Evolutionary conservation across 1,140 invertebrate species (phyloP).

Genomic region (Tetramorium simillimum): DNA sequence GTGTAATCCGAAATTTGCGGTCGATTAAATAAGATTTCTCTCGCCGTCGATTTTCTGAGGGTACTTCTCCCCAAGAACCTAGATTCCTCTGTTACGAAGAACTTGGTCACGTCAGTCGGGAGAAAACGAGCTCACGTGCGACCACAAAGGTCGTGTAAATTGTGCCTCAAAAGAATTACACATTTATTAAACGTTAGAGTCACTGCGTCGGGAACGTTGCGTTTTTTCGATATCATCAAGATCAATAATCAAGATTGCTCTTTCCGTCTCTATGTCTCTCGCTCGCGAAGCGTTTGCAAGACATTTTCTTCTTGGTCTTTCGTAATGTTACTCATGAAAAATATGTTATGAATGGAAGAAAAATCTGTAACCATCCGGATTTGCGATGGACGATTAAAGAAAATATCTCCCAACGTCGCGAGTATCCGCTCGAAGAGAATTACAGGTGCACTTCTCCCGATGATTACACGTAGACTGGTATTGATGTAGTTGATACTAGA

Average conservation of each 20-base stretch:
- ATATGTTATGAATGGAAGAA: background rate
- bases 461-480: background rate
- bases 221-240: background rate
- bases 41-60: background rate
- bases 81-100: background rate
- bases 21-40: slow-evolving; percentile 51
- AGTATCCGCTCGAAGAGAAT: background rate
- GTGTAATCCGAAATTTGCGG: slow-evolving; percentile 42
- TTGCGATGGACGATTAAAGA: background rate
- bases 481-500: background rate
- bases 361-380: background rate
- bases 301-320: background rate
- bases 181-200: background rate
- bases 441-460: background rate
- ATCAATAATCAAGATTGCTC: background rate
- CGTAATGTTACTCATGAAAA: background rate
- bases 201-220: background rate
- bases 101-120: background rate
- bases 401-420: background rate
- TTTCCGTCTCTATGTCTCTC: background rate
- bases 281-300: background rate
- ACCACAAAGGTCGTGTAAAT: background rate
- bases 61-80: background rate
- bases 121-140: background rate
- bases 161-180: slow-evolving; percentile 5